Evolutionary conservation across 1,140 invertebrate genomes (phyloP), one percentile per base, ranked within the genome.

Genomic region (Mycetomoellerius zeteki): DNA sequence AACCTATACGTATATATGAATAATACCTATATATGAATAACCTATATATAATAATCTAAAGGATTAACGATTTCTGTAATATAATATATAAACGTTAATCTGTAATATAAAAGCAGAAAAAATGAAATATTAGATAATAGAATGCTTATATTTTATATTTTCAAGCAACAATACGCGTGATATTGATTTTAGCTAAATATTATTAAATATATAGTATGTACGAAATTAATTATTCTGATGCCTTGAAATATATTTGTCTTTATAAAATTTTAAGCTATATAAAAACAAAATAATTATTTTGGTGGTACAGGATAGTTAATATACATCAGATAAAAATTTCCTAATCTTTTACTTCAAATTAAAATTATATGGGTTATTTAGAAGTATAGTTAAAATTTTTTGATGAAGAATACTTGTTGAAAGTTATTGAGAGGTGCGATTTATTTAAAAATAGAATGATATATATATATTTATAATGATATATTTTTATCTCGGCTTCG

Each of bases 401-500:
- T 54, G 7, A 52, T 33, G n/a, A 54, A 75, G n/a, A 33, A 3
- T 21, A 33, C 27, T 33, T 56, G 27, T 75, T 19, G 27, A 73
- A 33, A 33, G n/a, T 75, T 37, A 2, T 60, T 60, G 12, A n/a
- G 24, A 27, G 37, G 0, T 64, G 16, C 24, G 24, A 64, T 77
- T 19, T 64, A 24, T 54, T 43, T 3, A 56, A 33, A 47, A n/a
- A 21, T 3, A 14, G 37, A 19, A 65, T 47, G 19, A 62, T 77
- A 14, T 78, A 62, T 77, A 14, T 78, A 64, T 64, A 16, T 75
- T 27, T 43, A 65, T 78, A 27, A 21, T n/a, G n/a, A n/a, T n/a
- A n/a, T n/a, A n/a, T n/a, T 50, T 77, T 67, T 33, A 21, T 67
- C n/a, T 80, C n/a, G 56, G 14, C 60, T 52, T 67, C 4, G 27